A percentile compares a stretch with the other conserved stretches of the same genome.
Evolutionary conservation across 2,113 vertebrate genomes (phyloP).

Genomic region (human (Homo sapiens)): DNA sequence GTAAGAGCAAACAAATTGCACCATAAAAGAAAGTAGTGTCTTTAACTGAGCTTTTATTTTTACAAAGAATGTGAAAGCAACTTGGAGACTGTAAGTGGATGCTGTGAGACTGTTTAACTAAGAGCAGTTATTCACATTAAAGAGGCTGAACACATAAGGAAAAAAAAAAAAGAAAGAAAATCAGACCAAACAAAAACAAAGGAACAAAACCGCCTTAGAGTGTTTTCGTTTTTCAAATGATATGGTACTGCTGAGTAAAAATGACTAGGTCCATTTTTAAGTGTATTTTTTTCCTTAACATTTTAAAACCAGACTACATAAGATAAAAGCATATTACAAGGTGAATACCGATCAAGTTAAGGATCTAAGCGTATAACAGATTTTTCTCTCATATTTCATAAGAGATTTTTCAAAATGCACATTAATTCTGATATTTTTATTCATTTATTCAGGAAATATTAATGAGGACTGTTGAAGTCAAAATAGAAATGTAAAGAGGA

Average conservation of each 20-base stretch:
- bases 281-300: not conserved
- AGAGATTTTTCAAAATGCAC: not conserved
- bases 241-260: not conserved
- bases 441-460: not conserved
- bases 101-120: not conserved
- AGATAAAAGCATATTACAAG: not conserved
- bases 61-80: not conserved
- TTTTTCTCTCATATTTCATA: not conserved
- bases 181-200: not conserved
- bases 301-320: not conserved
- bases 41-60: constrained; percentile 56
- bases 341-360: not conserved
- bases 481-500: not conserved
- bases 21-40: constrained; percentile 42
- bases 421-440: not conserved
- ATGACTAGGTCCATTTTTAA: not conserved
- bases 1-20: constrained; percentile 51
- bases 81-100: not conserved
- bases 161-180: not conserved
- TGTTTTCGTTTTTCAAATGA: not conserved
- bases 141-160: not conserved
- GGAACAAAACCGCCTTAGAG: not conserved
- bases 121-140: not conserved
- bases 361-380: not conserved
- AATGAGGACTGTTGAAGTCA: not conserved